Base-by-base conservation (phyloP, 2,113 vertebrate genomes). In the Tangachromis dhanisi region DNA sequence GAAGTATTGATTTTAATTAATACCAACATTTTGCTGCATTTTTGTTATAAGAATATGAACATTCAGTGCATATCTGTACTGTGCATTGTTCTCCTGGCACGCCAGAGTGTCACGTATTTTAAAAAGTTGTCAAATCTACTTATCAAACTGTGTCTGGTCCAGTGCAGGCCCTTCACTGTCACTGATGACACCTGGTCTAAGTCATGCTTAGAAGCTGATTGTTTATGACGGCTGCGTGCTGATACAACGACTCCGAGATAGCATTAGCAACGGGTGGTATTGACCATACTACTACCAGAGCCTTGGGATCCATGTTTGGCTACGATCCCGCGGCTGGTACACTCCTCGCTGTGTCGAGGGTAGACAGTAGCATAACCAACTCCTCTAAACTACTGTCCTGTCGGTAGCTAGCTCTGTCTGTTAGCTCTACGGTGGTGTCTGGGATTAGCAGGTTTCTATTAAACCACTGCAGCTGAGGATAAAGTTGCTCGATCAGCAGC, bases 401-500 rank as follows among this genome's bases (percentile, higher is more conserved):
- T 54, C n/a, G n/a, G 51, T 54, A 4, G 51, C 3, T 54, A 21
- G 51, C n/a, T 21, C n/a, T 0, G 51, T 54, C 51, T 2, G n/a
- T 54, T 54, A 54, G 51, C n/a, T 21, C 51, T 54, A 54, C 51
- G n/a, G 51, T 54, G n/a, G n/a, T 54, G 51, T 54, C 51, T 54
- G 51, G 51, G 51, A 21, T 54, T 54, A 21, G 51, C 9, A 54
- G 51, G 51, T 54, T 54, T 21, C 51, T 54, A 54, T 5, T 54
- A 12, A 54, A 54, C 51, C 51, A 54, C 51, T 0, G 51, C 5
- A 54, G 51, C 51, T 11, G n/a, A 21, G 3, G 2, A 6, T 6
- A 21, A 53, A 21, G 51, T 21, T 53, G 51, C 21, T 53, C 51
- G 51, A 21, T 53, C 9, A 53, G 19, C 51, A 54, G 51, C 51